Evolutionary conservation across 2,113 vertebrate species (phyloP), one percentile per base, ranked within the genome.

Genomic region (Scolopax mira): DNA sequence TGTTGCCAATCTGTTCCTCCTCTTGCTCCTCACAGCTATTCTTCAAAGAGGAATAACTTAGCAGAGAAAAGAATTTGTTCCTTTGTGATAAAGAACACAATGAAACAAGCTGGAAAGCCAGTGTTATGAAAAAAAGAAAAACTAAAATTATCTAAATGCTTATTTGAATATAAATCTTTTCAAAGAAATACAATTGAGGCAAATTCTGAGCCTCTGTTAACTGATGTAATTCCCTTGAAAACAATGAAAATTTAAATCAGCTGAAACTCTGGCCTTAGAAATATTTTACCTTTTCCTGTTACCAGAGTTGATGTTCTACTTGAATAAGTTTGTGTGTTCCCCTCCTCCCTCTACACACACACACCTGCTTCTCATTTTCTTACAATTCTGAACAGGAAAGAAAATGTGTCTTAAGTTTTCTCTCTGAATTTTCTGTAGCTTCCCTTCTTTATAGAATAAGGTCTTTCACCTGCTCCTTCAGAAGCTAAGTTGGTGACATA

Each of bases 11-110:
- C 94, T 93, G 24, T 74, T 92, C 41, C 41, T 70, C 24, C 83
- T 90, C 52, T 55, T 95, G 31, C 57, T 91, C 64, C 67, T 96
- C 67, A 88, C 31, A 92, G 25, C 70, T 90, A 33, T 74, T 96
- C 66, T 94, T 94, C 33, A 79, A 79, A 79, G 27, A 85, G 7
- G 14, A 81, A 71, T 35, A 94, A 55, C 46, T 85, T 67, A 44
- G 4, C 28, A 57, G 33, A 60, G 84, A 51, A 96, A 85, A 62
- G 13, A 54, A 28, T 39, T 85, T 89, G 28, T 70, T 87, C 14
- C 44, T 93, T 66, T 74, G 49, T 79, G 70, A 73, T 74, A 85
- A 85, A 65, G 23, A 57, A 94, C 84, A 9, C 14, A 69, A 35
- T 22, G 49, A 81, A 82, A 69, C 4, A 85, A 94, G 89, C 37